Percentiles rank a stretch among this genome's conserved stretches.
Evolutionary conservation across 2,888 invertebrate species (phyloP).

Genomic region (Tipula unca): DNA sequence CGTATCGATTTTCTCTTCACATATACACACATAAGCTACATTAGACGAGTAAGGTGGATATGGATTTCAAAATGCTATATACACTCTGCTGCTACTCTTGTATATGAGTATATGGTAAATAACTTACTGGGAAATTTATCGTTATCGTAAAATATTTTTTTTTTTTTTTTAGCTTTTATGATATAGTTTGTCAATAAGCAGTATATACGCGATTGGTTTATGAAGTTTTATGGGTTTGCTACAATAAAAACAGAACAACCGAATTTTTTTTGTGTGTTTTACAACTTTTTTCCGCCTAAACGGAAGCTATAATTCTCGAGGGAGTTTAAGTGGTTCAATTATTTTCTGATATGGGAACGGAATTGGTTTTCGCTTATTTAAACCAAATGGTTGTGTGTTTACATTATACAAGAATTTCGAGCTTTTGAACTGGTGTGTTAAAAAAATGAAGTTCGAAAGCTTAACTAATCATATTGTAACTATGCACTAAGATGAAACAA

Average conservation of each 20-base stretch:
- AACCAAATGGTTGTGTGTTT: too few relatives aligned
- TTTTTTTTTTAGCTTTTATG: not conserved
- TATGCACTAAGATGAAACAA: too few relatives aligned
- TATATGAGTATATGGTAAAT: not conserved
- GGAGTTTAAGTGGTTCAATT: not conserved
- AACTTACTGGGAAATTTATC: not conserved
- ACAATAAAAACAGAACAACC: not conserved
- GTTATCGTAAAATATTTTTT: conserved; percentile 14
- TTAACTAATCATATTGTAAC: too few relatives aligned
- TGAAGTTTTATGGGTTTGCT: not conserved
- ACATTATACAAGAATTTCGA: too few relatives aligned
- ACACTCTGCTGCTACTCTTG: not conserved
- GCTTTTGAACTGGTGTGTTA: too few relatives aligned
- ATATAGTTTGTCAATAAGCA: not conserved
- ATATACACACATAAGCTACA: too few relatives aligned
- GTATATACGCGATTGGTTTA: not conserved
- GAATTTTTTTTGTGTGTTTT: not conserved
- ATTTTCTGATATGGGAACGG: not conserved
- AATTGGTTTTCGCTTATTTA: not conserved
- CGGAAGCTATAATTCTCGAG: not conserved
- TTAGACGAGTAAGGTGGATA: not conserved
- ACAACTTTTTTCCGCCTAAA: not conserved
- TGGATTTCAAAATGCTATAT: not conserved
- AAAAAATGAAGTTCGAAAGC: too few relatives aligned
- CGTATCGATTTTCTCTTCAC: not conserved